Evolutionary conservation across 1,140 invertebrate species (phyloP), one percentile per base, ranked within the genome.

Genomic region (Microplitis demolitor): DNA sequence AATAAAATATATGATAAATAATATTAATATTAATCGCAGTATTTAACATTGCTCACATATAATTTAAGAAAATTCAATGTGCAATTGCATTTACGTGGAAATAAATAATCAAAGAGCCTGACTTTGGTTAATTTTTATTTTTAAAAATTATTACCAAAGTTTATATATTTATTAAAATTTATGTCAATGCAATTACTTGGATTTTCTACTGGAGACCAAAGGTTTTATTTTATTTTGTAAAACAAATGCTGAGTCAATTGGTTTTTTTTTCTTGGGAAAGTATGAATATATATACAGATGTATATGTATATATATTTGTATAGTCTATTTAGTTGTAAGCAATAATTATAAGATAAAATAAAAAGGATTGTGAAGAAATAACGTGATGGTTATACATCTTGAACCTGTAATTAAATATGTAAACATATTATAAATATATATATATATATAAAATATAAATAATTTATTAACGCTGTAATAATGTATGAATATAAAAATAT

Each of bases 1-100:
- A 11, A 71, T 13, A 64, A 62, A 50, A 39, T 64, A 56, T 75
- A 66, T 64, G 9, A 71, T 73, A 73, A 73, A 39, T 39, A 6
- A 45, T 45, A 9, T 9, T 45, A 45, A 45, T 45, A 71, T 72
- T 69, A 70, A 75, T 78, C 77, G 74, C 70, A 75, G 71, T 80
- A 77, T 74, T 76, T 67, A 72, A 78, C 68, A 73, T 80, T 80
- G 79, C 78, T 82, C 78, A 81, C 75, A 79, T 74, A 76, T 64
- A 72, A 34, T 39, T 45, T 45, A 45, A 45, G 60, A 61, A 13
- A 60, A 54, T 34, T 68, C 54, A 68, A 53, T 9, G 33, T 56
- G 31, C 58, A 4, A 34, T 68, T 58, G 33, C 35, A 60, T 69
- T 33, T 35, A 35, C 54, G 14, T 33, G 24, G 31, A 53, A 53